Evolutionary conservation across 2,113 vertebrate species (phyloP).

Genomic region (Ciconia boyciana): DNA sequence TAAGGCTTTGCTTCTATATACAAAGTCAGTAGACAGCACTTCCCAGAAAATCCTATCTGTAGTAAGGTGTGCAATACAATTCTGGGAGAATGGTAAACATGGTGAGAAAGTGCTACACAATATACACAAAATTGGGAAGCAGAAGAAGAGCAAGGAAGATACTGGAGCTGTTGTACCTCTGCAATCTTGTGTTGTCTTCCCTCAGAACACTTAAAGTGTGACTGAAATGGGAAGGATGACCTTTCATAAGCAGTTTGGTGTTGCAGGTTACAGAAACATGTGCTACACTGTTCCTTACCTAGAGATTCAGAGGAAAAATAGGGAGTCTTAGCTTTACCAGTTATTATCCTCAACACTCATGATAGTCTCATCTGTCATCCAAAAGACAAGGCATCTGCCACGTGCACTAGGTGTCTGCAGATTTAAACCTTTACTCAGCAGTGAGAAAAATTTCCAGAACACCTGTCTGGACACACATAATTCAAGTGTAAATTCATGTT

Average conservation of each 20-base stretch:
- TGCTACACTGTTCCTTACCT: not conserved
- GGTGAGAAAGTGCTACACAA: not conserved
- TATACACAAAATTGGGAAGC: not conserved
- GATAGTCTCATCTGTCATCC: not conserved
- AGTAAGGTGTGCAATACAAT: not conserved
- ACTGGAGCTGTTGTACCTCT: not conserved
- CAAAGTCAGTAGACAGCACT: not conserved
- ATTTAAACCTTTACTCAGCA: not conserved
- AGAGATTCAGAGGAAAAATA: not conserved
- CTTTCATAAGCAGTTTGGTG: not conserved
- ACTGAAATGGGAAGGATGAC: not conserved
- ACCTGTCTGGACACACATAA: not conserved
- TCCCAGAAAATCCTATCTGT: not conserved
- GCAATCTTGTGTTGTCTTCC: not conserved
- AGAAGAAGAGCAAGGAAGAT: not conserved
- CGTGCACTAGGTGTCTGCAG: not conserved
- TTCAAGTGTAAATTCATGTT: not conserved
- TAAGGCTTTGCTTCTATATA: not conserved
- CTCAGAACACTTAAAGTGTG: not conserved
- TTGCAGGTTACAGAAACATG: not conserved
- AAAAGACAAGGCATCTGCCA: not conserved
- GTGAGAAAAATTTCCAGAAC: not conserved
- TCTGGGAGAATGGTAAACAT: not conserved
- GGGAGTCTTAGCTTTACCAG: not conserved
- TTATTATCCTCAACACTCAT: not conserved